Evolutionary conservation across 2,888 invertebrate species (phyloP), one percentile per base, ranked within the genome.

Genomic region (Athalia cordata): DNA sequence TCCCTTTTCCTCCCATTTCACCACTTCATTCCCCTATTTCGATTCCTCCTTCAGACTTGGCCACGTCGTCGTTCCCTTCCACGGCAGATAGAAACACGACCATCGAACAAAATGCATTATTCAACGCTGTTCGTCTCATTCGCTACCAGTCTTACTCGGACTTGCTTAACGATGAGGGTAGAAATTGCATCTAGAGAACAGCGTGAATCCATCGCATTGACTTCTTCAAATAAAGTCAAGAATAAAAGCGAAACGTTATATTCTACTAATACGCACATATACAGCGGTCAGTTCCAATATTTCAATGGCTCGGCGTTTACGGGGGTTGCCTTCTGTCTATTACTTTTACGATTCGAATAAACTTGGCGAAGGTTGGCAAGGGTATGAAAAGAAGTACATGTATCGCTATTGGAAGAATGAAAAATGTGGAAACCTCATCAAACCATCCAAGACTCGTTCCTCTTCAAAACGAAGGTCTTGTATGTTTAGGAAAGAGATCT

Each of bases 81-180:
- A 50, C 70, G 29, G 29, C 29, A 29, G 29, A 77, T 45, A 61
- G 77, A 70, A 77, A 77, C 70, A 77, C 81, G 57, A 43, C 61
- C 77, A 77, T 59, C 74, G 79, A 68, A 75, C 80, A 80, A 79
- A 72, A 80, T 80, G 79, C 80, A 80, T 80, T 80, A 80, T 80
- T 80, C 80, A 80, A 77, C 76, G 77, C 67, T 72, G 78, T 68
- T 77, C 77, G 77, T 77, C 77, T 80, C 79, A 62, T 80, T 68
- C 77, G 76, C 78, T 79, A 64, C 65, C 65, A 55, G 68, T 77
- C 65, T 65, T 45, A 72, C 57, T 72, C 57, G 72, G 72, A 72
- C 72, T 59, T 72, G 72, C 57, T 72, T 72, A 72, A 59, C 72
- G 72, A 72, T 47, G 72, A 72, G 72, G 72, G 72, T 72, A 72